Conservation (phyloP, 1,140 invertebrate species). For the Chironomus striatipennis region DNA sequence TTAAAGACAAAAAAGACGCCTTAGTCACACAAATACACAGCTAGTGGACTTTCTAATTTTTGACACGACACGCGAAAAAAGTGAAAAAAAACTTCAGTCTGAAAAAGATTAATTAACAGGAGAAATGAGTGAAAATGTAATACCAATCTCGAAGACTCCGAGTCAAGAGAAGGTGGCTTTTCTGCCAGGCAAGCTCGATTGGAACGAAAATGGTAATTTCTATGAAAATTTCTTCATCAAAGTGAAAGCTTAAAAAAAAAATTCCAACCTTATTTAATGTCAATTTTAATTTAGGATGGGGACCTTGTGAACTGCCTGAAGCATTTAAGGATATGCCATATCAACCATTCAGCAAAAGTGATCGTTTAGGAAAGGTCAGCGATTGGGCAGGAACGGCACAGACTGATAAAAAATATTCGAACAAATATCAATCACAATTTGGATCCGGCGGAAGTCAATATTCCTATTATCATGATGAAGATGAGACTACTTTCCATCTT, state of each 20-base stretch:
- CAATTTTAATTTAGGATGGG: conserved; percentile 63
- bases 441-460: conserved; percentile 83
- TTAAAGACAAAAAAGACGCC: no score
- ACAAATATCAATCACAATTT: conserved; percentile 96
- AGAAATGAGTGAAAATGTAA: background rate
- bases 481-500: conserved; percentile 96
- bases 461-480: conserved; percentile 96
- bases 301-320: conserved; percentile 86
- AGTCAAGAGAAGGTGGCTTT: conserved; percentile 14
- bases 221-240: background rate
- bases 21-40: no score
- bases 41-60: no score
- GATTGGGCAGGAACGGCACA: conserved; percentile 95
- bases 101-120: background rate
- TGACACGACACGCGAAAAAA: no score
- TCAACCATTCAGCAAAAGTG: conserved; percentile 95
- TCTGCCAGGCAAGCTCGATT: background rate
- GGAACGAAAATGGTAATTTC: conserved; percentile 9
- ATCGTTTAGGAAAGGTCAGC: conserved; percentile 93
- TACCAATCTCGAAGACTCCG: conserved; percentile 11
- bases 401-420: conserved; percentile 90
- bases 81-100: no score
- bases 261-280: background rate
- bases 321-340: conserved; percentile 98
- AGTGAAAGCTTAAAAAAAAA: background rate